A percentile compares a stretch with the other conserved stretches of the same genome.
Evolutionary conservation across 2,888 invertebrate genomes (phyloP).

Genomic region (Oasisia sp.): DNA sequence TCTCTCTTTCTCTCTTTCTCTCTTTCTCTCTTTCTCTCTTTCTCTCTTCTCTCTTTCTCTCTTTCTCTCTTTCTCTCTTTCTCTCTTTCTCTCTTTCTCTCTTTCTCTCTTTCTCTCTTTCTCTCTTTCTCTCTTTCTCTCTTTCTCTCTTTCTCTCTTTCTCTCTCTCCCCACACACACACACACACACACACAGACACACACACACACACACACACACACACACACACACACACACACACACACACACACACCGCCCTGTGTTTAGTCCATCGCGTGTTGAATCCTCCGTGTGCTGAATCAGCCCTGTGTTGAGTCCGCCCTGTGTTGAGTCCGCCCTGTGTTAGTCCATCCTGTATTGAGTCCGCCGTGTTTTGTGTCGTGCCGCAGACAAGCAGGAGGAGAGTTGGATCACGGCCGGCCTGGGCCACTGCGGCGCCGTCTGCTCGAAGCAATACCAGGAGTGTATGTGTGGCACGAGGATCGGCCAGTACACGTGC

Average conservation of each 20-base stretch:
- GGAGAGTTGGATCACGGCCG: constrained; percentile 43
- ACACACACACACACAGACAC: too few species aligned
- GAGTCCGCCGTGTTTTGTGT: neutral
- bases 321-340: neutral
- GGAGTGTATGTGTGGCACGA: constrained; percentile 46
- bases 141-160: too few species aligned
- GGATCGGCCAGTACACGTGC: constrained; percentile 46
- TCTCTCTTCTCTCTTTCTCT: too few species aligned
- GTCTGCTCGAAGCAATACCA: constrained; percentile 34
- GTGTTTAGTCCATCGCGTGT: neutral
- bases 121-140: too few species aligned
- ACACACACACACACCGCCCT: neutral
- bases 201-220: too few species aligned
- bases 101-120: too few species aligned
- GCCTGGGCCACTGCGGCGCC: constrained; percentile 25
- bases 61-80: too few species aligned
- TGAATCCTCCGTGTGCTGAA: neutral
- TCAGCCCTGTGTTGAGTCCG: neutral
- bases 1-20: too few species aligned
- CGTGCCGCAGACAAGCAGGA: constrained; percentile 39
- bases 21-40: too few species aligned
- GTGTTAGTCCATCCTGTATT: neutral
- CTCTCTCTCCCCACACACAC: too few species aligned
- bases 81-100: too few species aligned
- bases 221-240: too few species aligned